Evolutionary conservation across 2,113 vertebrate species (phyloP).

Genomic region (Silurus meridionalis): DNA sequence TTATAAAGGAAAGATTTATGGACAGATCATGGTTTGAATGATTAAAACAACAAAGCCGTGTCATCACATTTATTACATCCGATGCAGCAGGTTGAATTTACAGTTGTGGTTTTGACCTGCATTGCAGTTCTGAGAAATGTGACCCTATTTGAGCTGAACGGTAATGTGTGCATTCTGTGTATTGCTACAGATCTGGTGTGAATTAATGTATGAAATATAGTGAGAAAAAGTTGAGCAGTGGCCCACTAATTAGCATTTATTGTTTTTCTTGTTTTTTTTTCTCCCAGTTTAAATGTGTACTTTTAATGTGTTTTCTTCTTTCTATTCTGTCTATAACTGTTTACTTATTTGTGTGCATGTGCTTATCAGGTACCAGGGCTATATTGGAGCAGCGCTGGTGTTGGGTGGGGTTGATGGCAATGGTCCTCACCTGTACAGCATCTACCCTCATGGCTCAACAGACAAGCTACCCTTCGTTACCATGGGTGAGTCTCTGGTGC

Average conservation of each 20-base stretch:
- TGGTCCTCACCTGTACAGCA: slow-evolving; percentile 95
- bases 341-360: neutral
- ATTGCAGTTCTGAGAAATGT: too few species aligned
- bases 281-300: too few species aligned
- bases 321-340: neutral
- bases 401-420: slow-evolving; percentile 91
- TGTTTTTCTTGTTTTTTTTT: too few species aligned
- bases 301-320: neutral
- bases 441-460: slow-evolving; percentile 96
- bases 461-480: slow-evolving; percentile 98
- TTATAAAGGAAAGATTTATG: neutral
- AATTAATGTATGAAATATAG: neutral
- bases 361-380: slow-evolving; percentile 89
- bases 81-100: too few species aligned
- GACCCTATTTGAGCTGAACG: neutral
- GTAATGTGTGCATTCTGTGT: neutral
- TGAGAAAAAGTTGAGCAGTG: neutral
- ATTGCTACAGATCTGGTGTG: neutral
- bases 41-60: neutral
- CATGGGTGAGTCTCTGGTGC: slow-evolving; percentile 83
- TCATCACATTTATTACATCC: neutral
- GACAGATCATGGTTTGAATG: neutral
- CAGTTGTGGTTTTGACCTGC: too few species aligned
- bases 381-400: slow-evolving; percentile 93
- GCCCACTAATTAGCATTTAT: neutral